Evolutionary conservation across 2,113 vertebrate genomes (phyloP), one percentile per base, ranked within the genome.

Genomic region (Syrmaticus mikado): DNA sequence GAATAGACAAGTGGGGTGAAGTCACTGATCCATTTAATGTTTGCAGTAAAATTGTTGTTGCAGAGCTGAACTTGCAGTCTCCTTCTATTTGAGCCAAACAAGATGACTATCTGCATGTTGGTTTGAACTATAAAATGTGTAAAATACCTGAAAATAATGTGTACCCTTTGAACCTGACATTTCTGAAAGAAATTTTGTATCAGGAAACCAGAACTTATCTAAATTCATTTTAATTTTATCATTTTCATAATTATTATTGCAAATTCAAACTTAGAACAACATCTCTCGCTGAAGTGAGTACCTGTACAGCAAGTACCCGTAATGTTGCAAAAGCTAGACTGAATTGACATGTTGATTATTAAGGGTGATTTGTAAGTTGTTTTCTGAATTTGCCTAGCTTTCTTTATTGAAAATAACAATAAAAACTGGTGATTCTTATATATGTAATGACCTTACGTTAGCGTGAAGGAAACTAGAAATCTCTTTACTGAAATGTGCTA

Each of bases 31-130:
- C 28, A 50, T 50, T 93, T 95, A 61, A 82, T 90, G 82, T 92
- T 96, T 95, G 79, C 87, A 90, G 85, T 95, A 96, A 96, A 96
- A 91, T 89, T 94, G 74, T 74, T 57, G 30, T 94, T 95, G 92
- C 92, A 92, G 95, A 97, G 89, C 82, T 87, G 82, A 94, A 90
- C 85, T 95, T 90, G 70, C 77, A 84, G 89, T 94, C 89, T 95
- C 85, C 95, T 89, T 94, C 93, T 86, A 96, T 96, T 94, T 95
- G 73, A 91, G 77, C 92, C 95, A 90, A 90, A 72, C 87, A 67
- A 94, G 95, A 76, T 89, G 14, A 94, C 87, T 95, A 46, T 94
- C 94, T 11, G 20, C 21, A 19, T 96, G 96, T 95, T 95, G 76
- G 24, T 66, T 74, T 75, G 92, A 92, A 81, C 82, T 93, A 89